phyloP scores from a whole-genome alignment of 2,113 vertebrate genomes.

The Lycaon pictus region DNA sequence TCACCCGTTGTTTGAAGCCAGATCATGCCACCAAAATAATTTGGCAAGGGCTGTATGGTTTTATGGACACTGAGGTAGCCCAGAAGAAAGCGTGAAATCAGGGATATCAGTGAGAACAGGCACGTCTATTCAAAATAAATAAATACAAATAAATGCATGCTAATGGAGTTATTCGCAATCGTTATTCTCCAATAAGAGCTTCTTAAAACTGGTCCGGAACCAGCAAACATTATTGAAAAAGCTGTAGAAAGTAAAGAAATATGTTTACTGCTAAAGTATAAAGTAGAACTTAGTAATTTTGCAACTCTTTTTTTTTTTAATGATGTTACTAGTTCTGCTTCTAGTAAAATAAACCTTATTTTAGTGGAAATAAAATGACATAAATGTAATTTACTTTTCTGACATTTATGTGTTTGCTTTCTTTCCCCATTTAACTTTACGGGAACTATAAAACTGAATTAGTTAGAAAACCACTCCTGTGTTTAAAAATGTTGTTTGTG shows the following conservation, averaged over 20 bases:
- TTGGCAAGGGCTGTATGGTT: background rate
- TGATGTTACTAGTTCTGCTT: conserved; percentile 43
- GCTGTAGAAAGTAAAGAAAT: conserved; percentile 40
- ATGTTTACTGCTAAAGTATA: background rate
- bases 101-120: background rate
- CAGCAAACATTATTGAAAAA: background rate
- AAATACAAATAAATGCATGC: background rate
- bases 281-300: background rate
- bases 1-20: background rate
- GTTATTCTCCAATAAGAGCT: background rate
- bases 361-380: conserved; percentile 65
- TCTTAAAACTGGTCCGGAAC: background rate
- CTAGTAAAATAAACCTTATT: conserved; percentile 67
- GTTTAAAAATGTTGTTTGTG: conserved; percentile 68
- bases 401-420: conserved; percentile 78
- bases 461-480: conserved; percentile 63
- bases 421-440: conserved; percentile 74
- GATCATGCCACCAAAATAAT: background rate
- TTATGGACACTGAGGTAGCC: background rate
- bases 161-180: background rate
- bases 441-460: conserved; percentile 75
- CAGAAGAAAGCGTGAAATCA: background rate
- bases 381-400: conserved; percentile 69
- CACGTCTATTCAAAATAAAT: background rate
- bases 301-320: background rate